A percentile compares a stretch with the other conserved stretches of the same genome.
Conservation (phyloP, 2,888 invertebrate species). For the Esperia sulphurella region DNA sequence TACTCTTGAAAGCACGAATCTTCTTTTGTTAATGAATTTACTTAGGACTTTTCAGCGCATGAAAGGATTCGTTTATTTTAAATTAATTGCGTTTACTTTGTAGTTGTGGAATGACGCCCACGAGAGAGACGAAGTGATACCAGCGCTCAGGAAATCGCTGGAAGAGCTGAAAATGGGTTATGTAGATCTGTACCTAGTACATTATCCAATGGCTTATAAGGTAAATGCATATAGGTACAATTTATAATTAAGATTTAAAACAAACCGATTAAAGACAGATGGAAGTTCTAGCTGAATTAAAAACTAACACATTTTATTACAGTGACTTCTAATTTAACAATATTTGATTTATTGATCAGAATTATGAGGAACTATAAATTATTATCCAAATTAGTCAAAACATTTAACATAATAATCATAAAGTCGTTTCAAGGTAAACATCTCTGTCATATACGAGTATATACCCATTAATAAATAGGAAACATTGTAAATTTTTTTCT, state of each 20-base stretch:
- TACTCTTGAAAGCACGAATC: neutral
- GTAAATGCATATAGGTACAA: slow-evolving; percentile 36
- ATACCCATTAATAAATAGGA: too few relatives aligned
- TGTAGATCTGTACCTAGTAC: slow-evolving; percentile 89
- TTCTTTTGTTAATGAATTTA: neutral
- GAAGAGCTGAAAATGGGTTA: slow-evolving; percentile 83
- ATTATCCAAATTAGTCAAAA: too few relatives aligned
- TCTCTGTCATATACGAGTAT: too few relatives aligned
- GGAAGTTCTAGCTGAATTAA: too few relatives aligned
- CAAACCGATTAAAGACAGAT: too few relatives aligned
- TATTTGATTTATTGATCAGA: too few relatives aligned
- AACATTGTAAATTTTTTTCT: neutral
- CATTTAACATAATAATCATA: too few relatives aligned
- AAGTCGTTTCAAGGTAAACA: too few relatives aligned
- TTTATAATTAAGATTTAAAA: too few relatives aligned
- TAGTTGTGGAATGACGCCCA: slow-evolving; percentile 78
- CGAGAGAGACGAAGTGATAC: slow-evolving; percentile 81
- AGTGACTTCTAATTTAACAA: too few relatives aligned
- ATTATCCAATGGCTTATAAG: slow-evolving; percentile 86
- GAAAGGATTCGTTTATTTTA: neutral
- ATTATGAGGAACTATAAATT: too few relatives aligned
- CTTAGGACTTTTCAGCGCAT: neutral
- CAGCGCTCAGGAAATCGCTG: slow-evolving; percentile 82
- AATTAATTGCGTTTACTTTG: slow-evolving; percentile 8
- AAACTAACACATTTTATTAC: too few relatives aligned